A percentile compares a stretch with the other conserved stretches of the same genome.
Evolutionary conservation across 2,113 vertebrate species (phyloP).

Genomic region (Pituophis catenifer): DNA sequence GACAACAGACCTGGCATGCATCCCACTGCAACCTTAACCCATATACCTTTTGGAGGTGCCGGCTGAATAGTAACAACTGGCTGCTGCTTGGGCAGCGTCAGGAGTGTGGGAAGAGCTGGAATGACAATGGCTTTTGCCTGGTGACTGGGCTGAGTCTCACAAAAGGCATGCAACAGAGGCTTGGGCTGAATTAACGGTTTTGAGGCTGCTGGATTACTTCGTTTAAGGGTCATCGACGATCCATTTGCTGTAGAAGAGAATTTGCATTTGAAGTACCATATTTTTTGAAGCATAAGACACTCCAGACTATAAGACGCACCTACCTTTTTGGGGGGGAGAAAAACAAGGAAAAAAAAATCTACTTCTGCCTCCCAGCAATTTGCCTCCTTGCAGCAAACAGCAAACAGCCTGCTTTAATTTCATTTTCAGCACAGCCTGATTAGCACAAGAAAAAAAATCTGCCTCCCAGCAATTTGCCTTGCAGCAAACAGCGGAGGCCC

Average conservation of each 20-base stretch:
- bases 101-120: conserved; percentile 81
- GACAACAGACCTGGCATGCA: background rate
- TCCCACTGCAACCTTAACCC: background rate
- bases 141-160: conserved; percentile 74
- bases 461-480: no score
- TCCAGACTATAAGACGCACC: no score
- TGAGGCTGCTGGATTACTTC: conserved; percentile 71
- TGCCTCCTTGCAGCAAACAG: no score
- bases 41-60: conserved; percentile 79
- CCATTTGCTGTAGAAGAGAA: conserved; percentile 70
- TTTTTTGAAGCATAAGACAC: no score
- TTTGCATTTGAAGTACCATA: background rate
- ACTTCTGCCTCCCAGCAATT: no score
- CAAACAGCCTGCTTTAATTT: no score
- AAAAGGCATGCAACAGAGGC: conserved; percentile 78
- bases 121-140: conserved; percentile 90
- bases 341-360: no score
- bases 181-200: conserved; percentile 88
- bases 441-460: no score
- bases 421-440: no score
- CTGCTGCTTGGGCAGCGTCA: conserved; percentile 80
- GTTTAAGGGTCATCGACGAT: conserved; percentile 67
- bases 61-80: conserved; percentile 81
- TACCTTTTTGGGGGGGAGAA: no score
- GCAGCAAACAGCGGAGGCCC: no score